Evolutionary conservation across 2,797 vertebrate genomes (phyloP).

Genomic region (Oreochromis mossambicus): DNA sequence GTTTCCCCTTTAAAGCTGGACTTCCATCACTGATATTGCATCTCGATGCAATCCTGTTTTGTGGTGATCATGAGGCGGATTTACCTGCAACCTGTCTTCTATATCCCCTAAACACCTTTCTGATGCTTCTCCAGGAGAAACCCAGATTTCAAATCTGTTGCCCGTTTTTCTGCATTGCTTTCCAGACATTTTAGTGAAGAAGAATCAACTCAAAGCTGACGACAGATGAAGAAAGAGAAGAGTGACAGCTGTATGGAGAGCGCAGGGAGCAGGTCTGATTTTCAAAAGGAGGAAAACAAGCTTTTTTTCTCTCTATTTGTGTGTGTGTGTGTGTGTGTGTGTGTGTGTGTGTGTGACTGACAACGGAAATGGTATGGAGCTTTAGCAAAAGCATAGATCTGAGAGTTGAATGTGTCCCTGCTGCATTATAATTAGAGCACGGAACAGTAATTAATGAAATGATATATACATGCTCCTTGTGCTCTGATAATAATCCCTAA

Average conservation of each 20-base stretch:
- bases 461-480: constrained; percentile 51
- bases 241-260: constrained; percentile 44
- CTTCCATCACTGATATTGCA: constrained; percentile 1
- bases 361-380: constrained; percentile 23
- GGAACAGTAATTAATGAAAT: constrained; percentile 65
- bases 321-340: not conserved
- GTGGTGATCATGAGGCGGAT: constrained; percentile 1
- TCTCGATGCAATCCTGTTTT: constrained; percentile 25
- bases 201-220: constrained; percentile 23
- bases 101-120: constrained; percentile 13
- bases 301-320: not conserved
- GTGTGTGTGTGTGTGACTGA: constrained; percentile 34
- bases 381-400: constrained; percentile 44
- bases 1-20: not conserved
- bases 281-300: constrained; percentile 30
- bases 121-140: not conserved
- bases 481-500: constrained; percentile 50
- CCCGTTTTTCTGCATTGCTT: constrained; percentile 13
- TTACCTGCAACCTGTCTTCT: not conserved
- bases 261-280: constrained; percentile 19
- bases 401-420: constrained; percentile 48
- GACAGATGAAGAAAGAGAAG: constrained; percentile 25
- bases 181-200: constrained; percentile 33
- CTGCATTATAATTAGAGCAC: constrained; percentile 63
- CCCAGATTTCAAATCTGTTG: constrained; percentile 5